Base-by-base conservation (phyloP, 2,888 invertebrate genomes). In the Xylota sylvarum region DNA sequence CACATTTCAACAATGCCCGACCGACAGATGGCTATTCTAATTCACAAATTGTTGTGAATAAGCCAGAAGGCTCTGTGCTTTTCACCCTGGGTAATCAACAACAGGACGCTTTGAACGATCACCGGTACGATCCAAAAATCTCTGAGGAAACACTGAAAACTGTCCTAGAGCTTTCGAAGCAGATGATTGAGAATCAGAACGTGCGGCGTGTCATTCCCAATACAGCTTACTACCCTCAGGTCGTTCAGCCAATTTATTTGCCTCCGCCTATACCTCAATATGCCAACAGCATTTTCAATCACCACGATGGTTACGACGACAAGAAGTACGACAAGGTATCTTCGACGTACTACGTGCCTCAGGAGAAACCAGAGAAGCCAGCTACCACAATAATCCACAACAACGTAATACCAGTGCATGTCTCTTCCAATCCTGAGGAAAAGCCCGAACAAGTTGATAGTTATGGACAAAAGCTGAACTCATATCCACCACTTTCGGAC, bases 31-130 rank as follows among this genome's bases (percentile, higher is more conserved):
- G 90, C 0, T 91, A 91, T 88, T 90, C 91, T 2, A 92, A 90
- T 73, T 92, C 93, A 0, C 93, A 93, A 88, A 92, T 93, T 72
- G 92, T 93, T 6, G 91, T 92, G 0, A 93, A 92, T 88, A 91
- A 91, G 0, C 93, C 93, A 0, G 93, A 91, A 65, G 93, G 93
- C 0, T 91, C 92, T 0, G 92, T 93, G 4, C 88, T 92, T 9
- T 92, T 92, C 46, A 90, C 89, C 2, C 87, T 93, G 0, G 89
- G 87, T 46, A 56, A 87, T 67, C 84, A 87, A 5, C 87, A 81
- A 27, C 80, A 89, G 67, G 52, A 90, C 62, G 30, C n/a, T 69
- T 0, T 48, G 10, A 37, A 48, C n/a, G 82, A 84, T 9, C 88
- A 88, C 19, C 89, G 89, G 19, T 89, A 90, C 40, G 87, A 88